Percentiles rank a stretch among this genome's conserved stretches.
These are phyloP conservation scores for Babylonia areolata DNA, from an alignment of 1,140 invertebrate genomes.

Conservation along the genomic window DNA sequence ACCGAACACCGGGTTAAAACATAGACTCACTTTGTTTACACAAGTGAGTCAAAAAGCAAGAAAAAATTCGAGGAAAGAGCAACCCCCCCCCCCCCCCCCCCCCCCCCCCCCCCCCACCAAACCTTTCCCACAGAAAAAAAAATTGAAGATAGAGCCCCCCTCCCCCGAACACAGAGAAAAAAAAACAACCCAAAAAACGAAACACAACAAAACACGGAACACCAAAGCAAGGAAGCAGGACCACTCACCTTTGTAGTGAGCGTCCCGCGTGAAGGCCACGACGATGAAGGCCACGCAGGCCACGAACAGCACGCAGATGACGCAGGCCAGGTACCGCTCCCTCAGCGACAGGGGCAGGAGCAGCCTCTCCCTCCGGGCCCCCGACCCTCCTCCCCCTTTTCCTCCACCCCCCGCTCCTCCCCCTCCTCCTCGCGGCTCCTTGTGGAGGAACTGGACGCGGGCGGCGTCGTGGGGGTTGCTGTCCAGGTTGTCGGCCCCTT, in stretches of 20 bases:
- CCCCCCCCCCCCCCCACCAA: too few species aligned
- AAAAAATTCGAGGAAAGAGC: neutral
- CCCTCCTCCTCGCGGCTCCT: neutral
- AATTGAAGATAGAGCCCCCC: too few species aligned
- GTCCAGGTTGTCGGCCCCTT: neutral
- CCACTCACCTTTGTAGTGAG: constrained; percentile 33
- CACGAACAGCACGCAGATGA: constrained; percentile 45
- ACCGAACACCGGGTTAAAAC: neutral
- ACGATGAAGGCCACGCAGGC: constrained; percentile 51
- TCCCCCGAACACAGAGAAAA: too few species aligned
- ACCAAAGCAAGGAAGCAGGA: too few species aligned
- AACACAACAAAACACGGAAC: too few species aligned
- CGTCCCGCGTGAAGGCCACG: constrained; percentile 48
- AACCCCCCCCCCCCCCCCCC: too few species aligned
- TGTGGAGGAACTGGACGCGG: neutral
- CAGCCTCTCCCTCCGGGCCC: neutral
- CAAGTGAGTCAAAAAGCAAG: neutral
- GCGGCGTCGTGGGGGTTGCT: neutral
- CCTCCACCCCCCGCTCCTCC: neutral
- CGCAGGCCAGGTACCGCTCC: constrained; percentile 44
- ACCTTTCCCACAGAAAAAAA: too few species aligned
- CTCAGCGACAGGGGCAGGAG: constrained; percentile 34
- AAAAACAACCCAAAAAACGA: too few species aligned
- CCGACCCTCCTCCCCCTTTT: neutral
- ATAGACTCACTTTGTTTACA: neutral